Percentiles rank a stretch among this genome's conserved stretches.
phyloP scores from a whole-genome alignment of 2,888 invertebrate species.

The Lypha dubia region DNA sequence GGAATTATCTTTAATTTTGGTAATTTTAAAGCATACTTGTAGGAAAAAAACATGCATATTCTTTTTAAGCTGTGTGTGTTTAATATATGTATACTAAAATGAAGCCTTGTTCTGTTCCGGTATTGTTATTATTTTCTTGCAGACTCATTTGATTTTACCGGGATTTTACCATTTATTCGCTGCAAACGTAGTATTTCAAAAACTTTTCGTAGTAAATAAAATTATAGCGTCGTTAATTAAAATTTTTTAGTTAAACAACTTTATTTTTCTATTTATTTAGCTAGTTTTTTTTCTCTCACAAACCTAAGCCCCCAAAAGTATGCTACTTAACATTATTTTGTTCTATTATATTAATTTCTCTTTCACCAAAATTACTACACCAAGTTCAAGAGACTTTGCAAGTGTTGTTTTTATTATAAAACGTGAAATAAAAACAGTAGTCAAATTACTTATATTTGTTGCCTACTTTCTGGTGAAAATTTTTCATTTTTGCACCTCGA shows the following conservation, averaged over 20 bases:
- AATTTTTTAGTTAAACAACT: not conserved
- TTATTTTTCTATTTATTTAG: not conserved
- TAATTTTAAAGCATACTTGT: no score
- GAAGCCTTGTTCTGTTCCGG: no score
- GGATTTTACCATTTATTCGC: no score
- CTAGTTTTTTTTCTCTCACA: not conserved
- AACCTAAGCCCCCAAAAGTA: conserved; percentile 11
- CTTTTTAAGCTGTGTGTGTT: no score
- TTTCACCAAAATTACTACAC: not conserved
- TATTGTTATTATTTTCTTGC: no score
- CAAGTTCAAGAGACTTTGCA: conserved; percentile 8
- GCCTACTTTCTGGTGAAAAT: not conserved
- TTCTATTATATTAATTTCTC: not conserved
- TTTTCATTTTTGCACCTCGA: not conserved
- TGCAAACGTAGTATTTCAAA: no score
- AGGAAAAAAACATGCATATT: no score
- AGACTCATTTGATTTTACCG: no score
- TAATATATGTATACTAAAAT: no score
- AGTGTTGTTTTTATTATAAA: not conserved
- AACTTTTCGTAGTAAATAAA: no score
- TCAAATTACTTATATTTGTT: conserved; percentile 36
- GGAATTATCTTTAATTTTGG: no score
- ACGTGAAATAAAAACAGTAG: conserved; percentile 28
- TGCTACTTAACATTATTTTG: not conserved
- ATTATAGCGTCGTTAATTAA: no score